phyloP scores from a whole-genome alignment of 2,888 invertebrate genomes.

The Cryptocephalus moraei region DNA sequence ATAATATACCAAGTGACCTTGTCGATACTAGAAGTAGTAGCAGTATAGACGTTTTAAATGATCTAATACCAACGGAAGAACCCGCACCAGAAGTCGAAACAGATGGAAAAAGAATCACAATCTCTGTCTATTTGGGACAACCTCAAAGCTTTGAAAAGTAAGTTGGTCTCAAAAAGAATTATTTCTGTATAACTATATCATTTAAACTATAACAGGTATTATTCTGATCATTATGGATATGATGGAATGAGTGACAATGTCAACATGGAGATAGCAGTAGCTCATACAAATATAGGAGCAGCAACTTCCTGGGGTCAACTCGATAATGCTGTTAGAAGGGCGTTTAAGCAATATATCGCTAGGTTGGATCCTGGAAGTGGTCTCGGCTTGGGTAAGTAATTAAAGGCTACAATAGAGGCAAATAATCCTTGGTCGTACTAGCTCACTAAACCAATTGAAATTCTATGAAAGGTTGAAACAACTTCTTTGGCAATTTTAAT shows the following conservation, averaged over 20 bases:
- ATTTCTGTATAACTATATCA: not conserved
- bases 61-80: constrained; percentile 33
- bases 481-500: too few relatives aligned
- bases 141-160: constrained; percentile 58
- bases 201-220: constrained; percentile 25
- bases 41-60: constrained; percentile 35
- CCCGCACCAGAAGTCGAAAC: constrained; percentile 37
- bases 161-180: constrained; percentile 1
- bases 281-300: constrained; percentile 80
- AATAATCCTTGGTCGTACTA: too few relatives aligned
- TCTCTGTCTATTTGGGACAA: constrained; percentile 79
- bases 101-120: constrained; percentile 79
- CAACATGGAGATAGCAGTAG: constrained; percentile 64
- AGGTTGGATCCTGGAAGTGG: constrained; percentile 88
- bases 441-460: too few relatives aligned
- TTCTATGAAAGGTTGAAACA: too few relatives aligned
- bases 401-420: too few relatives aligned
- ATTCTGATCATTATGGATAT: constrained; percentile 34
- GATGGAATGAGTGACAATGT: constrained; percentile 35
- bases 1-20: constrained; percentile 26
- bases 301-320: constrained; percentile 93
- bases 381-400: constrained; percentile 50
- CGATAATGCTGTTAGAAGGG: constrained; percentile 81
- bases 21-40: constrained; percentile 28
- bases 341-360: constrained; percentile 89